A percentile compares a stretch with the other conserved stretches of the same genome.
Evolutionary conservation across 1,140 invertebrate genomes (phyloP).

Genomic region (Neotoxoptera formosana): DNA sequence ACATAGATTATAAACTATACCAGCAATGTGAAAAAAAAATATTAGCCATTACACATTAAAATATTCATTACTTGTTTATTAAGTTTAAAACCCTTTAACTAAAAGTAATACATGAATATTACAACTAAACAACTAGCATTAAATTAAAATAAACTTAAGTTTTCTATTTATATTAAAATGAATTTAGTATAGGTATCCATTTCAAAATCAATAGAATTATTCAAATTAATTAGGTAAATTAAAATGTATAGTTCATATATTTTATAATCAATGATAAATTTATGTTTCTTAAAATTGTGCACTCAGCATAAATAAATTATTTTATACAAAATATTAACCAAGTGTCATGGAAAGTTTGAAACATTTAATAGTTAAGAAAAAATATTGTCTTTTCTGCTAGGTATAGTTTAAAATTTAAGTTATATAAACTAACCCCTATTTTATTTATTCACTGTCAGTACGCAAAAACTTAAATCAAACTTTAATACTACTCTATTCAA

Average conservation of each 20-base stretch:
- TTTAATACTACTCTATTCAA: background rate
- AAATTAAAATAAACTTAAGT: background rate
- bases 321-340: background rate
- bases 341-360: background rate
- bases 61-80: background rate
- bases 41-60: background rate
- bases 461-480: background rate
- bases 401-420: background rate
- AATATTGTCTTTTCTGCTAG: background rate
- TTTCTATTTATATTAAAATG: background rate
- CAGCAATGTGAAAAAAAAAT: background rate
- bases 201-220: background rate
- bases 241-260: background rate
- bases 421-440: background rate
- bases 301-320: background rate
- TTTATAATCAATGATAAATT: background rate
- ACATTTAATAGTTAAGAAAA: background rate
- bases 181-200: background rate
- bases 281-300: background rate
- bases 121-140: background rate
- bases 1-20: background rate
- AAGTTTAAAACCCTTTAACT: background rate
- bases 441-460: background rate
- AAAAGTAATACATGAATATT: background rate
- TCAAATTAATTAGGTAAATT: background rate